Evolutionary conservation across 2,113 vertebrate genomes (phyloP).

Genomic region (Oreochromis spilurus): DNA sequence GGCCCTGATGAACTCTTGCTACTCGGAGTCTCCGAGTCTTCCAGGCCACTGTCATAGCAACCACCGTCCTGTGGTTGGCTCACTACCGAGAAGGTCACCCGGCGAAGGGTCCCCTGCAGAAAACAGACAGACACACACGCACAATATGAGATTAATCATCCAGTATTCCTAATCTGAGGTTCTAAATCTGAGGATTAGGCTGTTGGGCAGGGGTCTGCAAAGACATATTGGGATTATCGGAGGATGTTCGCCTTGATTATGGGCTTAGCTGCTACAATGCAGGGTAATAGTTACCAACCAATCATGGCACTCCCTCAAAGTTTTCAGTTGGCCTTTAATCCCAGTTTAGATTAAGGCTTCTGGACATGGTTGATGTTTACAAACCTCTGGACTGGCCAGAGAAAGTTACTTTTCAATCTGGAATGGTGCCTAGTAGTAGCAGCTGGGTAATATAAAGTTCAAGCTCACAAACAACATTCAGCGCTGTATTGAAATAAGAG

Average conservation of each 20-base stretch:
- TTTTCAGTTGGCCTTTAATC: constrained; percentile 56
- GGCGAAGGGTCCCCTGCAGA: constrained; percentile 87
- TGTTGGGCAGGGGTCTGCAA: constrained; percentile 29
- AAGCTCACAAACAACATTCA: background rate
- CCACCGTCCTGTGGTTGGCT: constrained; percentile 91
- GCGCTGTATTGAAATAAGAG: background rate
- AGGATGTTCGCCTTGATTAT: constrained; percentile 59
- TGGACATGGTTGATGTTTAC: constrained; percentile 53
- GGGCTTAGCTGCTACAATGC: constrained; percentile 49
- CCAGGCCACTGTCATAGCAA: constrained; percentile 93
- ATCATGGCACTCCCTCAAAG: constrained; percentile 30
- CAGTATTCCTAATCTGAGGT: constrained; percentile 55
- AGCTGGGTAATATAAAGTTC: constrained; percentile 4
- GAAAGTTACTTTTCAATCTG: constrained; percentile 27
- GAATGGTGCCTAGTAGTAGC: background rate
- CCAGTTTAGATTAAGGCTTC: constrained; percentile 51
- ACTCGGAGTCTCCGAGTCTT: constrained; percentile 95
- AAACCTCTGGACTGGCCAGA: constrained; percentile 10
- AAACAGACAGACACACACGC: constrained; percentile 42
- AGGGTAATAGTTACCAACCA: constrained; percentile 60
- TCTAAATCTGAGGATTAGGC: constrained; percentile 60
- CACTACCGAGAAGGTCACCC: constrained; percentile 95
- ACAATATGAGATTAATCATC: constrained; percentile 70
- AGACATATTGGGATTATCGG: constrained; percentile 66
- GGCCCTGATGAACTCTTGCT: constrained; percentile 94